Evolutionary conservation across 2,797 vertebrate genomes (phyloP).

Genomic region (Heterohyrax brucei): DNA sequence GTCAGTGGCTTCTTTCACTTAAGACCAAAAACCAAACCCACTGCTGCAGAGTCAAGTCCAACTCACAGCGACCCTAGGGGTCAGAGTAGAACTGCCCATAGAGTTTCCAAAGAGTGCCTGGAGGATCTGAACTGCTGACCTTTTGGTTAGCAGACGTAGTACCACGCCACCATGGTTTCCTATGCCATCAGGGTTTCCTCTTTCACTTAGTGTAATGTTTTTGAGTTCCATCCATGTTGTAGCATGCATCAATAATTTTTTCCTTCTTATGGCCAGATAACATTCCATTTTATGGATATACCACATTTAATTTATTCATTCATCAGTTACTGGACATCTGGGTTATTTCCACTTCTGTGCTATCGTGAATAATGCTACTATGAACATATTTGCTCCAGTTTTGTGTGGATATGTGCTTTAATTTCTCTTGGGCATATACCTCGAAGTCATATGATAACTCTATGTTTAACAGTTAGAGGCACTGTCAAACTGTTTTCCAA

Average conservation of each 20-base stretch:
- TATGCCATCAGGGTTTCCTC: background rate
- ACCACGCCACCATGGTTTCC: too few species aligned
- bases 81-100: too few species aligned
- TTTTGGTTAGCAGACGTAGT: too few species aligned
- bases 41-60: too few species aligned
- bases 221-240: background rate
- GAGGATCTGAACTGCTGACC: too few species aligned
- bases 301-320: background rate
- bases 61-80: too few species aligned
- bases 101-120: too few species aligned
- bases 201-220: background rate
- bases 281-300: background rate
- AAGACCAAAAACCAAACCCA: background rate
- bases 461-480: background rate
- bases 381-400: background rate
- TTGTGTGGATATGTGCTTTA: background rate
- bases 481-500: background rate
- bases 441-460: background rate
- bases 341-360: background rate
- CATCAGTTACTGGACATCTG: background rate
- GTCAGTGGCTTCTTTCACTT: background rate
- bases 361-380: background rate
- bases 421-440: background rate
- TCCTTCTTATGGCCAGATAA: background rate
- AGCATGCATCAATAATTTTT: background rate